Percentiles rank a stretch among this genome's conserved stretches.
Conservation (phyloP, 2,797 vertebrate genomes). For the Eospalax fontanierii region DNA sequence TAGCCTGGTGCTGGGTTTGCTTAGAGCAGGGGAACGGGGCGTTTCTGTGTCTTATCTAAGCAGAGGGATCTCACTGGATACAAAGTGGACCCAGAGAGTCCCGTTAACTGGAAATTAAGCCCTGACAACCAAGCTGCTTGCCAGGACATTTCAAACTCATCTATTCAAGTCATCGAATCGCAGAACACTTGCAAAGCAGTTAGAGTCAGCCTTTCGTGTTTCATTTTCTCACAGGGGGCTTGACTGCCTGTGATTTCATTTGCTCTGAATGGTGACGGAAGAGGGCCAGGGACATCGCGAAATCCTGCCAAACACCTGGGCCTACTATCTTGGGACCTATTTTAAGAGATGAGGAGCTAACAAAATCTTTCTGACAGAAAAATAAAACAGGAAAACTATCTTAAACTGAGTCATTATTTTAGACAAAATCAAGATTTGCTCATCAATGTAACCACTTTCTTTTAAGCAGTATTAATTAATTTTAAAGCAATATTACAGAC, state of each 20-base stretch:
- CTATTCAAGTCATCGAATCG: slow-evolving; percentile 80
- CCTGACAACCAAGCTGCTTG: slow-evolving; percentile 86
- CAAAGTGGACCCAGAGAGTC: slow-evolving; percentile 80
- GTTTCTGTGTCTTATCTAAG: slow-evolving; percentile 82
- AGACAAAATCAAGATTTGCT: slow-evolving; percentile 34
- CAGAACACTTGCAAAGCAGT: slow-evolving; percentile 82
- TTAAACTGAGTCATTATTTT: not conserved
- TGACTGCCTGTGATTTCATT: slow-evolving; percentile 11
- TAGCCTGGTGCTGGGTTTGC: slow-evolving; percentile 79
- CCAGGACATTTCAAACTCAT: slow-evolving; percentile 87
- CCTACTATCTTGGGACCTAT: not conserved
- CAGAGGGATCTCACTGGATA: slow-evolving; percentile 80
- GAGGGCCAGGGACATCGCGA: slow-evolving; percentile 17
- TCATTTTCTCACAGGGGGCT: slow-evolving; percentile 76
- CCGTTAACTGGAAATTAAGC: slow-evolving; percentile 87
- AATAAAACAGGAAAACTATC: not conserved
- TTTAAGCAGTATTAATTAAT: not conserved
- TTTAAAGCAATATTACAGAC: not conserved
- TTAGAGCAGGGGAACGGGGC: slow-evolving; percentile 80
- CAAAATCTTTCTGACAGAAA: not conserved
- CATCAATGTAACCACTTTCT: not conserved
- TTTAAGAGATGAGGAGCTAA: not conserved
- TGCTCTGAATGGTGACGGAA: slow-evolving; percentile 64
- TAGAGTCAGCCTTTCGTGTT: slow-evolving; percentile 78
- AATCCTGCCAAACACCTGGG: not conserved